Base-by-base conservation (phyloP, 2,113 vertebrate genomes). In the Copsychus sechellarum region DNA sequence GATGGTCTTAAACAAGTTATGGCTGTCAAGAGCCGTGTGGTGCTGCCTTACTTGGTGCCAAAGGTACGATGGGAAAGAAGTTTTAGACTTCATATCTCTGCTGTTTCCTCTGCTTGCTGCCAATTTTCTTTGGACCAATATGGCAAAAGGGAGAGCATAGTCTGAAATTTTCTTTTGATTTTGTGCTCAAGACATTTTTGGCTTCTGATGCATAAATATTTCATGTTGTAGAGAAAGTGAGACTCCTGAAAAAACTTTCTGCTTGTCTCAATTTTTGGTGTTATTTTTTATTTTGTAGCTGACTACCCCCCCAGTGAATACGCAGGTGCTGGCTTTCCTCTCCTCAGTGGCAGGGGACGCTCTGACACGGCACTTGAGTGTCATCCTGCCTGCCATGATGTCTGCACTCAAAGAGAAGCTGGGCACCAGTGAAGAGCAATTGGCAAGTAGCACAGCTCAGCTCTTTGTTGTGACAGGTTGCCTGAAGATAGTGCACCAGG, bases 1-100 rank as follows among this genome's bases (percentile, higher is more conserved):
- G 99, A 99, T 17, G 99, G 99, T 64, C 98, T 99, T 82, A 99
- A 99, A 97, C 99, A 99, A 92, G 99, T 99, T 81, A 99, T 99
- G 99, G 99, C 99, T 24, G 99, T 99, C 81, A 99, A 99, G 98
- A 99, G 99, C 96, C 99, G 99, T 20, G 99, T 99, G 56, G 99
- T 99, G 92, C 97, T 99, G 91, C 99, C 99, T 66, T 99, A 99
- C 92, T 97, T 99, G 73, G 99, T 99, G 93, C 99, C 99, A 66
- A 99, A 99, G 98, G 99, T 99, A 97, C 84, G 81, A 33, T 0
- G 8, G 26, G 43, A 66, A 81, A 65, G 36, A 77, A 61, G 72
- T 57, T 29, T 53, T 86, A 45, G 82, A 58, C 29, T 66, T 87
- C 14, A 4, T 33, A 64, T 33, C 42, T 43, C 6, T 70, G 77